A percentile compares a stretch with the other conserved stretches of the same genome.
Conservation (phyloP, 2,888 invertebrate genomes). For the Aspidiotus rigidus region DNA sequence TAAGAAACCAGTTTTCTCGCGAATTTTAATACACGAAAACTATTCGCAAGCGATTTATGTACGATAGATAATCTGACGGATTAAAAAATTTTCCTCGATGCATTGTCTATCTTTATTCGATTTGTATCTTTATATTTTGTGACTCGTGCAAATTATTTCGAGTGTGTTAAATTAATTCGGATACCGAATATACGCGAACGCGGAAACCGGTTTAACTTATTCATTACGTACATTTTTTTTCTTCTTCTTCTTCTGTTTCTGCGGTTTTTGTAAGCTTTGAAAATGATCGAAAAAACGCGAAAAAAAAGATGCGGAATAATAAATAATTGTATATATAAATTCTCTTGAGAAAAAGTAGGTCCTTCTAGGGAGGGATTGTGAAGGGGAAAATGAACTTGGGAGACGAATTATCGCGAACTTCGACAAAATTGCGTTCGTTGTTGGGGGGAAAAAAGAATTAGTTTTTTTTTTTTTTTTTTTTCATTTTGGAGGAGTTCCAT, state of each 20-base stretch:
- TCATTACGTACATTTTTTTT: neutral
- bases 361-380: too few relatives aligned
- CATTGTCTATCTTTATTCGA: neutral
- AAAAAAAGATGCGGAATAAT: neutral
- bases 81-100: too few relatives aligned
- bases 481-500: slow-evolving; percentile 11
- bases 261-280: neutral
- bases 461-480: neutral
- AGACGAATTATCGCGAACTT: too few relatives aligned
- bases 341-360: too few relatives aligned
- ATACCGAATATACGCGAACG: neutral
- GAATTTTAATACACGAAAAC: too few relatives aligned
- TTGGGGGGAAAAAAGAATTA: neutral
- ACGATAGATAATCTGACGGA: too few relatives aligned
- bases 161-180: neutral
- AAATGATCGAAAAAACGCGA: neutral
- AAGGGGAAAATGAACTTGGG: too few relatives aligned
- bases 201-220: neutral
- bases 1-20: too few relatives aligned
- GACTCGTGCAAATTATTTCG: slow-evolving; percentile 2
- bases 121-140: neutral
- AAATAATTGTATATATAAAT: neutral
- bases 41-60: too few relatives aligned
- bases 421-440: neutral
- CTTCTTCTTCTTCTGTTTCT: too few relatives aligned